Evolutionary conservation across 2,888 invertebrate genomes (phyloP), one percentile per base, ranked within the genome.

Genomic region (Latheticus oryzae): DNA sequence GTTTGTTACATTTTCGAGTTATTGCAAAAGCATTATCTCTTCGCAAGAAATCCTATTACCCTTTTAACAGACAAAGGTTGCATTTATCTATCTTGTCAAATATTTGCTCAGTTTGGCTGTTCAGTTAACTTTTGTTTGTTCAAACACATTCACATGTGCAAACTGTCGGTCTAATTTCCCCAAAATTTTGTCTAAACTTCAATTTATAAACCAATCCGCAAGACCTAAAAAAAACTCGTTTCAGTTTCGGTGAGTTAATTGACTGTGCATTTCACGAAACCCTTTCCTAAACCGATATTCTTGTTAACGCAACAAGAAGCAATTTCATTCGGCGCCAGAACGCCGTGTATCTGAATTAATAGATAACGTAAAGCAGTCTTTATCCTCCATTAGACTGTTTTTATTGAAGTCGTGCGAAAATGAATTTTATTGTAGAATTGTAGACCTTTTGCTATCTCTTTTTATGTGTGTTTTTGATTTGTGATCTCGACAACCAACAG

Each of bases 291-390:
- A 35, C 48, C 48, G 48, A 35, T 48, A 48, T 35, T 43, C 16
- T 48, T 35, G 26, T 24, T 13, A 45, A 11, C 12, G 45, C 45
- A 21, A 45, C 21, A 30, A 21, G 30, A 45, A 21, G 48, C 24
- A 35, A 35, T 48, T 35, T 4, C 24, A 48, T n/a, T n/a, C n/a
- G 48, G 48, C 48, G 48, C 48, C 48, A 16, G 33, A 35, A 48
- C 12, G 48, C 35, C 35, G 48, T 48, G 48, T 48, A 35, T 21
- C 48, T 12, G 26, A 48, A 48, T 48, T 48, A 48, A 48, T 48
- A 35, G 48, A 47, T 35, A 48, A 24, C 35, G 48, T 48, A 48
- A 48, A 48, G 48, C 48, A 48, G 48, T 35, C 45, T 48, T 48
- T 48, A 48, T 48, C 48, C 24, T 48, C 24, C 48, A 48, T 33